Conservation (phyloP, 2,113 vertebrate species). For the Mohoua ochrocephala region DNA sequence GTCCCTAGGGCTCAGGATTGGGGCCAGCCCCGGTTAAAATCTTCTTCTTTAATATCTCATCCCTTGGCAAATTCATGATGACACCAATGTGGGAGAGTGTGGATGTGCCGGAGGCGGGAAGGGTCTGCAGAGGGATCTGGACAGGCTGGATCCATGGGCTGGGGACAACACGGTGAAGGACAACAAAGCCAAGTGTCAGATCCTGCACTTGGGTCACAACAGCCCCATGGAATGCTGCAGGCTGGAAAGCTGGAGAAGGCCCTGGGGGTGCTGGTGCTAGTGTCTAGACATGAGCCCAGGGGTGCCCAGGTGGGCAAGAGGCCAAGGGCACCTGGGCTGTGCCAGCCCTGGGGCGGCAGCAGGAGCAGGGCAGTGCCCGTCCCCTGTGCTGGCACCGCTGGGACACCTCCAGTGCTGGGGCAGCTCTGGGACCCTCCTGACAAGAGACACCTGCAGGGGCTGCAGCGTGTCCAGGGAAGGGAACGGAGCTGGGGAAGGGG, state of each 20-base stretch:
- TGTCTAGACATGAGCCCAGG: fast-evolving
- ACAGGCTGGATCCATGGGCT: neutral
- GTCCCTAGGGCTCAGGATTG: neutral
- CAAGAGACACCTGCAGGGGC: neutral
- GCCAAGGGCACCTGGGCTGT: neutral
- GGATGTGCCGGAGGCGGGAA: neutral
- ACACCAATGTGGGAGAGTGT: neutral
- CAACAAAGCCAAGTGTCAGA: neutral
- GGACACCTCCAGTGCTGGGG: neutral
- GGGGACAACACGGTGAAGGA: fast-evolving
- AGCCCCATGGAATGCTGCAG: neutral
- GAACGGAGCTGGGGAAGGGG: neutral
- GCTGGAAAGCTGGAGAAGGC: neutral
- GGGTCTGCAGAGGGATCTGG: neutral
- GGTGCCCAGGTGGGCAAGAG: neutral
- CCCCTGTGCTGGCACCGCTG: neutral
- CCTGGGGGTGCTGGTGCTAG: neutral
- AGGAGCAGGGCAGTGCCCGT: neutral
- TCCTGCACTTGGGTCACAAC: neutral
- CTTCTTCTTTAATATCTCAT: neutral
- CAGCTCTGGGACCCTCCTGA: neutral
- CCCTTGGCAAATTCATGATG: neutral
- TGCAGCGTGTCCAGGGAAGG: neutral
- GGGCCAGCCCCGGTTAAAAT: neutral
- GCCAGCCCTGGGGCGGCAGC: neutral